Evolutionary conservation across 2,113 vertebrate genomes (phyloP).

Genomic region (mouse (Mus musculus)): GRCm39 chr9:118356001-118356500

Average conservation of each 20-base stretch:
- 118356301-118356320: slow-evolving; percentile 88
- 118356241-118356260: slow-evolving; percentile 88
- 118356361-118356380: slow-evolving; percentile 93
- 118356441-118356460: not conserved
- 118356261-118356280: slow-evolving; percentile 97
- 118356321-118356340: slow-evolving; percentile 93
- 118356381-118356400: slow-evolving; percentile 92
- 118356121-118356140: slow-evolving; percentile 95
- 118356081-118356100: slow-evolving; percentile 91
- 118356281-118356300: slow-evolving; percentile 90
- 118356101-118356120: slow-evolving; percentile 95
- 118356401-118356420: not conserved
- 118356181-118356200: slow-evolving; percentile 92
- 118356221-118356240: slow-evolving; percentile 87
- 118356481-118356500: not conserved
- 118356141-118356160: slow-evolving; percentile 93
- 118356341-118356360: slow-evolving; percentile 91
- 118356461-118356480: not conserved
- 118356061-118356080: slow-evolving; percentile 83
- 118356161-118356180: slow-evolving; percentile 91
- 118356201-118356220: slow-evolving; percentile 95
- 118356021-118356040: not conserved
- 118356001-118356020: not conserved
- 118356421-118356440: not conserved
- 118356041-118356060: slow-evolving; percentile 10